phyloP scores from a whole-genome alignment of 2,113 vertebrate genomes.

The Pavo muticus region DNA sequence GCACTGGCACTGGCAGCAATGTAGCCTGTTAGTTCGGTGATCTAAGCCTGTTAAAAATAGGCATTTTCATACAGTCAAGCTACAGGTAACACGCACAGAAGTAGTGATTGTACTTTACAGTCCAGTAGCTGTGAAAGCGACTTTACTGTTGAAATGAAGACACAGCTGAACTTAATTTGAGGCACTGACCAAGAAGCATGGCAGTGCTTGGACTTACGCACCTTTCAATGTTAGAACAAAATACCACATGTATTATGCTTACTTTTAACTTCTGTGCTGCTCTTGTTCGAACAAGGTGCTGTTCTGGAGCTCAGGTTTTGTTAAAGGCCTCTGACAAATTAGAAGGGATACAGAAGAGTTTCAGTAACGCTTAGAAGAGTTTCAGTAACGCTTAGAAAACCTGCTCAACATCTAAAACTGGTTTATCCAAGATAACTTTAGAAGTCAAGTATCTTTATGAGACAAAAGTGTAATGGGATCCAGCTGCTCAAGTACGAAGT shows the following conservation, averaged over 20 bases:
- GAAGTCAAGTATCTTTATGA: not conserved
- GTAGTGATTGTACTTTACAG: not conserved
- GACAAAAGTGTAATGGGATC: not conserved
- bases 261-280: not conserved
- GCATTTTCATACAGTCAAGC: not conserved
- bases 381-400: not conserved
- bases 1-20: not conserved
- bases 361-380: not conserved
- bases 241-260: not conserved
- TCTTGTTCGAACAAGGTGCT: not conserved
- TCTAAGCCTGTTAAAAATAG: not conserved
- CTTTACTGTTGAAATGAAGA: not conserved
- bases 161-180: not conserved
- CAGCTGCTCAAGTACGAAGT: not conserved
- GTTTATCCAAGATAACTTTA: not conserved
- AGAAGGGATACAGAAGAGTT: not conserved
- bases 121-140: not conserved
- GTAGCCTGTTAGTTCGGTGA: not conserved
- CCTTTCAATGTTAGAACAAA: not conserved
- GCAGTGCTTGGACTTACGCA: not conserved
- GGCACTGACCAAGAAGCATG: not conserved
- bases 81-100: not conserved
- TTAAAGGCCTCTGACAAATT: not conserved
- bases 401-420: not conserved
- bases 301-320: not conserved